These are phyloP conservation scores for Nyctibius bracteatus DNA, from an alignment of 2,113 vertebrate genomes.

Conservation along the genomic window DNA sequence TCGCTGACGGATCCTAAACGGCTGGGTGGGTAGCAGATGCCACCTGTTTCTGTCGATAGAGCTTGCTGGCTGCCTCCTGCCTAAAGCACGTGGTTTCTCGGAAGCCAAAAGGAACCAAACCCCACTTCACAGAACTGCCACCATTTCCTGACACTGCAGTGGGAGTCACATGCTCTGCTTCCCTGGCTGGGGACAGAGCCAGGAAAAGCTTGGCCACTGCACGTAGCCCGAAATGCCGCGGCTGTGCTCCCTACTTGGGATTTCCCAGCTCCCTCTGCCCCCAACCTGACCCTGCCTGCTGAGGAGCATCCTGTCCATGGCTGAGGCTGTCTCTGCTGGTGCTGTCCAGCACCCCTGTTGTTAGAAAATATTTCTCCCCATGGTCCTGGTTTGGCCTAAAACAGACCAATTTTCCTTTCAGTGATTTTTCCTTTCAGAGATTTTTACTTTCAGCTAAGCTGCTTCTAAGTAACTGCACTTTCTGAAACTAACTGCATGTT, in stretches of 20 bases:
- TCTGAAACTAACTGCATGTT: too few relatives aligned
- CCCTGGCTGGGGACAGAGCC: background rate
- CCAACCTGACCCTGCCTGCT: accelerated
- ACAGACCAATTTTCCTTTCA: too few relatives aligned
- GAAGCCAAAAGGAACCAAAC: background rate
- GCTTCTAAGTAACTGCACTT: too few relatives aligned
- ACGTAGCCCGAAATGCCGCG: accelerated
- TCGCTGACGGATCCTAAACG: background rate
- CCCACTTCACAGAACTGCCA: accelerated
- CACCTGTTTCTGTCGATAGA: accelerated
- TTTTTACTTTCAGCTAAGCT: too few relatives aligned
- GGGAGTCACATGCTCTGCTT: background rate
- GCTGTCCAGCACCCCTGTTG: accelerated
- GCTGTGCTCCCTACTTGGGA: background rate
- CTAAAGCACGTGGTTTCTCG: background rate
- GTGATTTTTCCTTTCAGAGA: too few relatives aligned
- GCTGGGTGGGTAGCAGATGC: background rate
- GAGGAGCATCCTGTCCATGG: accelerated
- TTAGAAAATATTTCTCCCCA: background rate
- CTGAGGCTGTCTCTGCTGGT: background rate
- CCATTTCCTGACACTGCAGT: accelerated
- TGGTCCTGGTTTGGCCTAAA: too few relatives aligned
- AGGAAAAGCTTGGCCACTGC: accelerated
- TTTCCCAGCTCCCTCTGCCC: accelerated
- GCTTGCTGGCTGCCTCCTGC: background rate